These are phyloP conservation scores for Torymus texanus DNA, from an alignment of 2,888 invertebrate genomes.

Conservation along the genomic window DNA sequence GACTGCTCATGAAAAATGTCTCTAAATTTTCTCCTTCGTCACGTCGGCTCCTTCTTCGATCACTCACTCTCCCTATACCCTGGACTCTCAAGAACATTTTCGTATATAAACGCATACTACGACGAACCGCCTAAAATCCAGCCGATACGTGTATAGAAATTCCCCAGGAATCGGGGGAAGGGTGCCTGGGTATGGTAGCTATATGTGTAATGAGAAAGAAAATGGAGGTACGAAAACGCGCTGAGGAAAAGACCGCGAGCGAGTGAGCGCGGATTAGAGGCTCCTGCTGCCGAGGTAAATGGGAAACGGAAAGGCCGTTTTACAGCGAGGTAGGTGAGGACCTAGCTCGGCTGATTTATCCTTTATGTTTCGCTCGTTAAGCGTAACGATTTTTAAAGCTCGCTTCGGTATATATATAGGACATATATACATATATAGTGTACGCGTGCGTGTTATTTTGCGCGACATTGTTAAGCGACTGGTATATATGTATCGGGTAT, in stretches of 20 bases:
- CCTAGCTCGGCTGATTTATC: constrained; percentile 20
- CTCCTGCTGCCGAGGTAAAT: not conserved
- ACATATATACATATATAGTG: not conserved
- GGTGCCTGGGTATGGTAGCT: not conserved
- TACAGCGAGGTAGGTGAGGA: not conserved
- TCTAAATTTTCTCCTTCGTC: constrained; percentile 25
- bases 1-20: constrained; percentile 38
- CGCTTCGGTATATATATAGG: not conserved
- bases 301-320: constrained; percentile 18
- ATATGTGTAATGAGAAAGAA: constrained; percentile 35
- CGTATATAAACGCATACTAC: too few relatives aligned
- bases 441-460: too few relatives aligned
- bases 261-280: too few relatives aligned
- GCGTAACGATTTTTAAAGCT: constrained; percentile 12
- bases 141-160: constrained; percentile 19
- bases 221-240: constrained; percentile 24
- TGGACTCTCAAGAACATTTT: too few relatives aligned
- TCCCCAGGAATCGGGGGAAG: not conserved
- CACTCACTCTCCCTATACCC: not conserved
- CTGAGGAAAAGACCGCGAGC: not conserved
- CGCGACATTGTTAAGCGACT: too few relatives aligned
- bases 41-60: constrained; percentile 5
- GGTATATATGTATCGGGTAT: too few relatives aligned
- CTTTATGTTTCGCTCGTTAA: constrained; percentile 20
- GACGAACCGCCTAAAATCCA: too few relatives aligned